phyloP scores from a whole-genome alignment of 2,888 invertebrate genomes.

The Diarsia rubi region DNA sequence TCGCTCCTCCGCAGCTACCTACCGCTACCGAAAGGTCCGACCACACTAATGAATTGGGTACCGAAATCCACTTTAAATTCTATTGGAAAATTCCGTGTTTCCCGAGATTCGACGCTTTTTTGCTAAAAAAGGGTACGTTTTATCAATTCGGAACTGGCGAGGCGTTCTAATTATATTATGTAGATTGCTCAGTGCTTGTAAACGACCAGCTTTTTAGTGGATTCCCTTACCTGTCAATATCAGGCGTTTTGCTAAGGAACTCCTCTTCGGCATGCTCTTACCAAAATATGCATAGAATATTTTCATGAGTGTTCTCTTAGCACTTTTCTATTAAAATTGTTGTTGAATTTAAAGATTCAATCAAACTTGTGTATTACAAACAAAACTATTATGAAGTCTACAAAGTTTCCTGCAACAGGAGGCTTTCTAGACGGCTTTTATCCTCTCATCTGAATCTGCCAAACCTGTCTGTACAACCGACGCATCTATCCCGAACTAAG shows the following conservation, averaged over 20 bases:
- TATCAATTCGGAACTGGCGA: constrained; percentile 64
- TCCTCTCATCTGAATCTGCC: not conserved
- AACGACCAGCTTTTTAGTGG: constrained; percentile 22
- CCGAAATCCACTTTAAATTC: constrained; percentile 66
- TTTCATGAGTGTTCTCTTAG: not conserved
- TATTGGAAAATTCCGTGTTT: constrained; percentile 65
- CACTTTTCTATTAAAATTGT: not conserved
- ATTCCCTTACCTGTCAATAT: constrained; percentile 37
- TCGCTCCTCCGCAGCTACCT: constrained; percentile 7
- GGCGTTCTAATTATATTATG: constrained; percentile 69
- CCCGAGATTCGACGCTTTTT: constrained; percentile 58
- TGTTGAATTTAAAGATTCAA: not conserved
- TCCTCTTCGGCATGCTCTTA: not conserved
- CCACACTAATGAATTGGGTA: constrained; percentile 67
- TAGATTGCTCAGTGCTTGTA: constrained; percentile 59
- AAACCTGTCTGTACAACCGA: not conserved
- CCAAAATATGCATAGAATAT: not conserved
- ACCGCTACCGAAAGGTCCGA: constrained; percentile 37
- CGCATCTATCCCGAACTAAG: constrained; percentile 4
- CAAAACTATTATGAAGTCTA: not conserved
- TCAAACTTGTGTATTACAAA: not conserved
- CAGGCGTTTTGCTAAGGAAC: not conserved
- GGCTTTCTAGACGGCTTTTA: constrained; percentile 13
- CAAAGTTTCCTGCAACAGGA: constrained; percentile 14
- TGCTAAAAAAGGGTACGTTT: constrained; percentile 63